Base-by-base conservation (phyloP, 1,140 invertebrate genomes). In the Sinella curviseta region DNA sequence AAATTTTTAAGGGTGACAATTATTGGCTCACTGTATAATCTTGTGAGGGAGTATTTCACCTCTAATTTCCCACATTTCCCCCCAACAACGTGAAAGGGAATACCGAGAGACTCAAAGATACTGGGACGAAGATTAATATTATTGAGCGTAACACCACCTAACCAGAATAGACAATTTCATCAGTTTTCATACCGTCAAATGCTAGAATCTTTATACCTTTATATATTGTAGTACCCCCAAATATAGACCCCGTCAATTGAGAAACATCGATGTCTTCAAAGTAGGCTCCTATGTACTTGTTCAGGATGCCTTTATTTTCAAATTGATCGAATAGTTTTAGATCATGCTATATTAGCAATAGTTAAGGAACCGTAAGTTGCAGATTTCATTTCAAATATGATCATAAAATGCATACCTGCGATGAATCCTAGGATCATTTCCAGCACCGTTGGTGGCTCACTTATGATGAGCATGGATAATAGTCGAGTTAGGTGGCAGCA, bases 241-340 rank as follows among this genome's bases (percentile, higher is more conserved):
- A 75, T 28, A 75, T 3, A 8, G 34, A 39, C 2, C 34, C 35
- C 1, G 34, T 36, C 3, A 75, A 35, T 75, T 75, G 74, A 8
- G 74, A 75, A 75, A 24, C 34, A 26, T 75, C 74, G 39, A 75
- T 75, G n/a, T 48, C 31, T 24, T 75, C 74, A 48, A 75, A 75
- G 24, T 75, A 75, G 8, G 14, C 34, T n/a, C 36, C 74, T 4
- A 75, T 54, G 28, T 36, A 48, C 39, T 48, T 36, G 74, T 75
- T 75, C 24, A 75, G 74, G 4, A 75, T 17, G 2, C 74, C 65
- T 48, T 12, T 48, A 48, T 20, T 8, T 48, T 12, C 39, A 48
- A 48, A 48, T 20, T 48, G 39, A 48, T 20, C 39, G 20, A 48
- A 48, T 12, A 48, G 39, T 48, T 48, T 48, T 48, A 20, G 39